phyloP scores from a whole-genome alignment of 2,113 vertebrate species.

The Epinephelus cyanopodus region DNA sequence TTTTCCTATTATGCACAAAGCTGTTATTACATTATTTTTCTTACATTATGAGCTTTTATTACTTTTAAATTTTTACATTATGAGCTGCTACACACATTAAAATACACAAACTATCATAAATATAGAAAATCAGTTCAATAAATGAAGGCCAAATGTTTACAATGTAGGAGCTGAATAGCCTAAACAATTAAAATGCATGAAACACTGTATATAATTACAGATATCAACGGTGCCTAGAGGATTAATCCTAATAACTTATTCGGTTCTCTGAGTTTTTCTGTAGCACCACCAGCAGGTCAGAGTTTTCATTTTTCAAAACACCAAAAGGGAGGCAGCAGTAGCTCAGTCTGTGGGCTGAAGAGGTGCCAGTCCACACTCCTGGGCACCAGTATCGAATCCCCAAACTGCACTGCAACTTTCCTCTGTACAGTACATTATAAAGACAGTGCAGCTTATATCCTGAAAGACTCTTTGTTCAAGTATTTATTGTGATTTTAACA shows the following conservation, averaged over 20 bases:
- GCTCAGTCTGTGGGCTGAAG: no score
- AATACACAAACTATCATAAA: no score
- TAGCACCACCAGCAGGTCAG: not conserved
- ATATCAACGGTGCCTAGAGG: not conserved
- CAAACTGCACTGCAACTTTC: not conserved
- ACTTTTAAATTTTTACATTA: not conserved
- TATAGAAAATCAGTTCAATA: no score
- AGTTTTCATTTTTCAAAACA: not conserved
- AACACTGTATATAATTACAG: not conserved
- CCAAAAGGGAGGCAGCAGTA: no score
- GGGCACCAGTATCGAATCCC: no score
- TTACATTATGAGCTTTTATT: not conserved
- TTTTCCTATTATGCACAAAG: not conserved
- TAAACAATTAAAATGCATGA: not conserved
- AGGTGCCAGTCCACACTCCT: no score
- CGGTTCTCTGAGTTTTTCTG: not conserved
- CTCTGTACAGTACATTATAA: not conserved
- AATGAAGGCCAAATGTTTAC: no score
- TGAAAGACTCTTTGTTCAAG: not conserved
- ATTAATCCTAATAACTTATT: no score
- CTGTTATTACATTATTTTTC: not conserved
- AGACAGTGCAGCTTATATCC: not conserved
- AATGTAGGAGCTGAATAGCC: no score
- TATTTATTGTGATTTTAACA: constrained; percentile 12
- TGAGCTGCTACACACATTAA: no score